Evolutionary conservation across 2,888 invertebrate species (phyloP).

Genomic region (Ormyrus rosae): DNA sequence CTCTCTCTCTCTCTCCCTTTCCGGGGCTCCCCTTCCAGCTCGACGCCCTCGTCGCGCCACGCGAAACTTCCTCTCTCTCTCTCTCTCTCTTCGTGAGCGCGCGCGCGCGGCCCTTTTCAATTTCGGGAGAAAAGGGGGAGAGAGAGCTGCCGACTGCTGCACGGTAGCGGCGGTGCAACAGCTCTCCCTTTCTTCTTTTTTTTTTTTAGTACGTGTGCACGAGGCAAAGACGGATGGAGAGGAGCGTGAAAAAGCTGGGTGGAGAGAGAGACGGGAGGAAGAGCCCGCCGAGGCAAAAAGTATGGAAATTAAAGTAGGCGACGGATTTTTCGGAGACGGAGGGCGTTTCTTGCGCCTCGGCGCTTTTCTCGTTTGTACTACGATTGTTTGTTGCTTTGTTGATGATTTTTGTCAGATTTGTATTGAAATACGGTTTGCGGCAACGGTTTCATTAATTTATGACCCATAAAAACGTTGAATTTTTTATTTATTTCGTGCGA

Average conservation of each 20-base stretch:
- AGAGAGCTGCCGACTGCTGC: neutral
- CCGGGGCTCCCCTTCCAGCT: conserved; percentile 56
- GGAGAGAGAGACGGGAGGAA: neutral
- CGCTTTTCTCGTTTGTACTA: no score
- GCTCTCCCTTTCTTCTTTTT: neutral
- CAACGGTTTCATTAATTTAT: no score
- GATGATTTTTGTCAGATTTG: no score
- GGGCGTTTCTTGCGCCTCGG: no score
- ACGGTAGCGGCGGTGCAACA: neutral
- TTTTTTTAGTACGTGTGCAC: conserved; percentile 1
- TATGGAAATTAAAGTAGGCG: no score
- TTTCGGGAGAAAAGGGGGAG: neutral
- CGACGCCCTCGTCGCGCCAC: conserved; percentile 50
- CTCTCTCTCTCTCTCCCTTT: conserved; percentile 48
- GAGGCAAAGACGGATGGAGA: neutral
- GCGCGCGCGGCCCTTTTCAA: conserved; percentile 28
- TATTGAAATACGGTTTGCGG: no score
- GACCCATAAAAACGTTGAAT: no score
- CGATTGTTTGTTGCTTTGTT: no score
- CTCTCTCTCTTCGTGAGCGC: neutral
- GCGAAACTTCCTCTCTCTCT: conserved; percentile 51
- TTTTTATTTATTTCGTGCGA: no score
- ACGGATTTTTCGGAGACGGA: no score
- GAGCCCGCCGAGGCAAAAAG: neutral
- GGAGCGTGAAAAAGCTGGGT: neutral